Base-by-base conservation (phyloP, 2,797 vertebrate genomes). In the Sebastes oblongus region DNA sequence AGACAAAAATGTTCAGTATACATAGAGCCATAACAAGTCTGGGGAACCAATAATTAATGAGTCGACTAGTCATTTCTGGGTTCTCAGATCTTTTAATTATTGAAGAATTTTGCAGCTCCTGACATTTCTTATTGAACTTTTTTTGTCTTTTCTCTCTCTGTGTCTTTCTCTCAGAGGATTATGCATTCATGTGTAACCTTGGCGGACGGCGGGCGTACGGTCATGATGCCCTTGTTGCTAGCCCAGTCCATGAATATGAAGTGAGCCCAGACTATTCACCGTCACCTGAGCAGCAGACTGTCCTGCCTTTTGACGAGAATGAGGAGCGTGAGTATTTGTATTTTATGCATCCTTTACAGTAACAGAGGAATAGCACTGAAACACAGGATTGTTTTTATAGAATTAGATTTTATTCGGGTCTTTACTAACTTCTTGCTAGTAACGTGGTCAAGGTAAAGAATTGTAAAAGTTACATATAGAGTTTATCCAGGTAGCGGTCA, bases 141-240 rank as follows among this genome's bases (percentile, higher is more conserved):
- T 55, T 52, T 27, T 59, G 9, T 55, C 20, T 56, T 32, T 4
- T 58, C 12, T 72, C 5, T 32, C 8, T 59, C 8, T 18, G 25
- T 54, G 6, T 55, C 7, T 74, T 39, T 59, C 2, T 72, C 77
- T 77, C 87, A 99, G 98, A 95, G 64, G 96, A 97, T 92, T 98
- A 97, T 30, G 97, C 96, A 55, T 91, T 94, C 88, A 96, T 99
- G 93, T 99, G 98, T 88, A 99, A 99, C 90, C 93, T 98, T 3
- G 95, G 93, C 10, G 94, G 91, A 50, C 92, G 90, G 29, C 93
- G 85, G 72, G 92, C 96, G 0, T 99, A 99, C 3, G 97, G 98
- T 39, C 96, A 82, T 1, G 98, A 99, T 6, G 98, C 97, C 30
- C 92, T 99, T 59, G 94, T 96, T 6, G 96, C 98, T 24, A 90